phyloP scores from a whole-genome alignment of 2,888 invertebrate genomes.

The Amitus sp. region DNA sequence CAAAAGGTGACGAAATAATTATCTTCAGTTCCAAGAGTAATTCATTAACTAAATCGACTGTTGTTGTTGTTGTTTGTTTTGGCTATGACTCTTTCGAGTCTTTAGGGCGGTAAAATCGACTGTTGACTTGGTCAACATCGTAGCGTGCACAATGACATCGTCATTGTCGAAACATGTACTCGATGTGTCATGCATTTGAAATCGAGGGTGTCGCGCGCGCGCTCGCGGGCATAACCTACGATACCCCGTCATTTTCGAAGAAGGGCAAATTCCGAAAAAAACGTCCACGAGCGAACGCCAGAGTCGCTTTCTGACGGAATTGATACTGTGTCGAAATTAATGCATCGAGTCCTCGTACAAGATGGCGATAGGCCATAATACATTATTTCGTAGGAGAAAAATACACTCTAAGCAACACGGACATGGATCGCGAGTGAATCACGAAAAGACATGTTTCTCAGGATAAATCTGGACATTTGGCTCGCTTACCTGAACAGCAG shows the following conservation, averaged over 20 bases:
- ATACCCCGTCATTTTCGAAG: background rate
- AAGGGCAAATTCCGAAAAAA: background rate
- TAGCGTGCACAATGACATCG: no score
- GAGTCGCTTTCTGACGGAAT: background rate
- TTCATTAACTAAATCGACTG: no score
- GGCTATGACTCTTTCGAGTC: no score
- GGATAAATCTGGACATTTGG: no score
- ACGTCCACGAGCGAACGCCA: background rate
- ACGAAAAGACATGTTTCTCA: no score
- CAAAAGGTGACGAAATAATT: no score
- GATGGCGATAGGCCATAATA: conserved; percentile 48
- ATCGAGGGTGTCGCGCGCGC: background rate
- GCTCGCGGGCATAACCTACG: background rate
- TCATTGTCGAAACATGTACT: background rate
- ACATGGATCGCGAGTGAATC: no score
- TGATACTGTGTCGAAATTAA: background rate
- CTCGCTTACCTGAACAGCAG: conserved; percentile 75
- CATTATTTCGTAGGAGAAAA: background rate
- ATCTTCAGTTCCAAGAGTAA: no score
- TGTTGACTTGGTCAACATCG: no score
- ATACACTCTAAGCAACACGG: background rate
- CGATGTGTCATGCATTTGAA: background rate
- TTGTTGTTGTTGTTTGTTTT: no score
- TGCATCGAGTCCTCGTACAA: conserved; percentile 39
- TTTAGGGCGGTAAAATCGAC: no score